Base-by-base conservation (phyloP, 2,888 invertebrate genomes). In the Drosophila maculinotata region DNA sequence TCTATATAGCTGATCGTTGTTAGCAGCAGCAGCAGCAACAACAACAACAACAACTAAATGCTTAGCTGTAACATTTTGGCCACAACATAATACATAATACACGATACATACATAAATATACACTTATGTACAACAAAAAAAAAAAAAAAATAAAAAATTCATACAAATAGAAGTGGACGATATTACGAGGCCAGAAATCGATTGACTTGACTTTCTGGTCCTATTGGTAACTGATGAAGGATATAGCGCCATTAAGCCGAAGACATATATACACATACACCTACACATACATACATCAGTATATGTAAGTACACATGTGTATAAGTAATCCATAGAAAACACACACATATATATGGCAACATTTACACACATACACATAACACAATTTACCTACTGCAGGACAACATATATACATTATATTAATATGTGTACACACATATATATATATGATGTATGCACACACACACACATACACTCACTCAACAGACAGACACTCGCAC, bases 101-200 rank as follows among this genome's bases (percentile, higher is more conserved):
- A 52, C 23, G 30, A 31, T 38, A 26, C 42, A 58, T 53, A 65
- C 39, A 71, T 69, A 23, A 45, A 51, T 76, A 70, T 49, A 31
- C 66, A 58, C 42, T 59, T 67, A 80, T 78, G 60, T 73, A 75
- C 60, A 75, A 59, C 1, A 6, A 36, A 15, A 33, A 8, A 33
- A 14, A 1, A 10, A 15, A 15, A 35, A 14, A 9, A 14, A 2
- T n/a, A 17, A 8, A 10, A 45, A n/a, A 12, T 10, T 25, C 35
- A 58, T 31, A 47, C 23, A 41, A 48, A 38, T 25, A 38, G 25
- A 53, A 73, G 36, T 77, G 74, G 81, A 80, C 74, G 74, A 66
- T 49, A 70, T 79, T 69, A 15, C 4, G 56, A 56, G 64, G 51
- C 49, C 35, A 23, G 6, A 36, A 20, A 15, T 14, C 15, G 1